These are phyloP conservation scores for Piprites chloris DNA, from an alignment of 2,113 vertebrate species.

Conservation along the genomic window DNA sequence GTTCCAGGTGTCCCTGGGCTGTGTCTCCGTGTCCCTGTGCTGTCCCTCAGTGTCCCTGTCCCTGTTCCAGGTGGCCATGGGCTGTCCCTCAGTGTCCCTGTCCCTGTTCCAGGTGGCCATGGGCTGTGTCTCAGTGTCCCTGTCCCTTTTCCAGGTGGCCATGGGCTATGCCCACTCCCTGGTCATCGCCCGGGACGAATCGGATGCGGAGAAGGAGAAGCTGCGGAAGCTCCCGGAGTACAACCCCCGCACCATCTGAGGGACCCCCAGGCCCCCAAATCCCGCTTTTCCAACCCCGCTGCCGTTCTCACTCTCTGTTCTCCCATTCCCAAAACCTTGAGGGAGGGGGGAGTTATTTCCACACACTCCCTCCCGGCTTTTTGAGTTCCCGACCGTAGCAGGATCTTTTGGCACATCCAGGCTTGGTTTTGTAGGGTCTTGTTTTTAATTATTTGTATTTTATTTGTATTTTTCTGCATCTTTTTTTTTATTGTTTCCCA, in stretches of 20 bases:
- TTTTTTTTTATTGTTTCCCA: background rate
- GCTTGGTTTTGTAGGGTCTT: background rate
- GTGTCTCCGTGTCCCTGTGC: no score
- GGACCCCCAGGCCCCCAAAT: background rate
- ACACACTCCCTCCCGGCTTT: background rate
- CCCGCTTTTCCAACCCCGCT: conserved; percentile 28
- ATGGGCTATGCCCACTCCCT: conserved; percentile 92
- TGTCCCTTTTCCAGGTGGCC: conserved; percentile 76
- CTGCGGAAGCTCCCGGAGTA: conserved; percentile 93
- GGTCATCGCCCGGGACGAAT: conserved; percentile 89
- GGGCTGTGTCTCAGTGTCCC: background rate
- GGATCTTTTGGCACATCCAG: conserved; percentile 39
- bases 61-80: no score
- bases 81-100: no score
- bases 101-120: no score
- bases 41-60: no score
- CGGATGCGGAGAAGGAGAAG: conserved; percentile 84
- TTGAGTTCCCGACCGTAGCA: conserved; percentile 14
- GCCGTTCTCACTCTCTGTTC: conserved; percentile 36
- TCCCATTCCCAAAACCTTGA: conserved; percentile 20
- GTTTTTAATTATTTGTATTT: background rate
- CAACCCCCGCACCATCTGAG: conserved; percentile 92
- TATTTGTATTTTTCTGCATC: background rate
- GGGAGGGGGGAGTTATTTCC: background rate
- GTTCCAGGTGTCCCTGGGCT: no score